A percentile compares a stretch with the other conserved stretches of the same genome.
phyloP scores from a whole-genome alignment of 2,113 vertebrate species.

The Psittacula cyanocephala region DNA sequence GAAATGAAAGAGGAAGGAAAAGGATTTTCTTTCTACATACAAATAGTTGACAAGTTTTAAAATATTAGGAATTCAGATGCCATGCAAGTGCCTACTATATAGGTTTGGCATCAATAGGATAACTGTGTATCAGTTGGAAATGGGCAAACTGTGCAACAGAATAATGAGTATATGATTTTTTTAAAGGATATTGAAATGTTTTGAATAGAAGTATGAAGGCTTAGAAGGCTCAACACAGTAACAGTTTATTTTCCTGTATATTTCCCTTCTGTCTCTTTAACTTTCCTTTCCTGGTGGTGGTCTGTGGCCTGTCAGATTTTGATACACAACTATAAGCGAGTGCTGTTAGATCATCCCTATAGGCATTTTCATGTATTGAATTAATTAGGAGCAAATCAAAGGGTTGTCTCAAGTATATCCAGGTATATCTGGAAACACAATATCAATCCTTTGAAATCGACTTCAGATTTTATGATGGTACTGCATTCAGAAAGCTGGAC shows the following conservation, averaged over 20 bases:
- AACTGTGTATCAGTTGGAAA: neutral
- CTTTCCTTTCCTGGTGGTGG: neutral
- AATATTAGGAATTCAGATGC: neutral
- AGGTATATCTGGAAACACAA: neutral
- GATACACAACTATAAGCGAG: neutral
- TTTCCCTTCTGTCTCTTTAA: fast-evolving
- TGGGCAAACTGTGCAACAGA: neutral
- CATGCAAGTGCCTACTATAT: neutral
- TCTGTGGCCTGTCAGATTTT: neutral
- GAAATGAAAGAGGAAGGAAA: neutral
- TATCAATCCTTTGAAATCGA: neutral
- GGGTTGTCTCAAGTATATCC: neutral
- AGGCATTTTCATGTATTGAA: neutral
- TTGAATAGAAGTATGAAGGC: neutral
- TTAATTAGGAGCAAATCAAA: neutral
- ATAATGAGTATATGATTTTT: neutral
- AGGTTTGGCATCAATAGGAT: neutral
- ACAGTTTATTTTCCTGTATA: neutral
- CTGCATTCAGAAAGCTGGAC: neutral
- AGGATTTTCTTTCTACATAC: neutral
- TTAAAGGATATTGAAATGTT: neutral
- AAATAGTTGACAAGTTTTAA: neutral
- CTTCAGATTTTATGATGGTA: neutral
- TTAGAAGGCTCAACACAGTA: neutral
- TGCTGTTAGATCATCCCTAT: neutral